phyloP scores from a whole-genome alignment of 1,140 invertebrate species.

The Homalodisca vitripennis region DNA sequence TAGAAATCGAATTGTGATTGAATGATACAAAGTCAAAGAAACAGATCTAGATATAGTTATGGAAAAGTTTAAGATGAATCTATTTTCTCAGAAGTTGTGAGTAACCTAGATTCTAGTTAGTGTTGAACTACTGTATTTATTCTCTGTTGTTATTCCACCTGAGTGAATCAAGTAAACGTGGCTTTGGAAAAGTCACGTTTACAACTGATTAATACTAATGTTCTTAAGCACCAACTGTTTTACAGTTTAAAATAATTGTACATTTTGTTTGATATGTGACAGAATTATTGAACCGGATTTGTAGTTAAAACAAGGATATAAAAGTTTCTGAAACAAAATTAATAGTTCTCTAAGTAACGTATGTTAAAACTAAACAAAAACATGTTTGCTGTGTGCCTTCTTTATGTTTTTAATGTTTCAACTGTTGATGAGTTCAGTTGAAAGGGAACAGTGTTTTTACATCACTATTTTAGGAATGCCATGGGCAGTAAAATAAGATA shows the following conservation, averaged over 20 bases:
- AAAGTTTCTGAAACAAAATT: too few species aligned
- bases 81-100: constrained; percentile 23
- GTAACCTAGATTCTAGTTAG: constrained; percentile 3
- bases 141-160: background rate
- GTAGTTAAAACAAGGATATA: too few species aligned
- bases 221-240: background rate
- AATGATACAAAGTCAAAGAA: background rate
- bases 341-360: too few species aligned
- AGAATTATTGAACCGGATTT: too few species aligned
- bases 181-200: background rate
- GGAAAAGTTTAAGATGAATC: constrained; percentile 9
- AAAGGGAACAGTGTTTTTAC: too few species aligned
- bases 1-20: constrained; percentile 6
- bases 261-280: background rate
- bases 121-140: constrained; percentile 10
- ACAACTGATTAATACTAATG: background rate
- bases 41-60: constrained; percentile 2
- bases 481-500: too few species aligned
- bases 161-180: background rate
- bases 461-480: too few species aligned
- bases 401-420: too few species aligned
- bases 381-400: too few species aligned
- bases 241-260: background rate
- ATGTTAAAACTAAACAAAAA: too few species aligned
- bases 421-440: too few species aligned